Conservation (phyloP, 2,888 invertebrate genomes). For the Leptinotarsa peninsularis region DNA sequence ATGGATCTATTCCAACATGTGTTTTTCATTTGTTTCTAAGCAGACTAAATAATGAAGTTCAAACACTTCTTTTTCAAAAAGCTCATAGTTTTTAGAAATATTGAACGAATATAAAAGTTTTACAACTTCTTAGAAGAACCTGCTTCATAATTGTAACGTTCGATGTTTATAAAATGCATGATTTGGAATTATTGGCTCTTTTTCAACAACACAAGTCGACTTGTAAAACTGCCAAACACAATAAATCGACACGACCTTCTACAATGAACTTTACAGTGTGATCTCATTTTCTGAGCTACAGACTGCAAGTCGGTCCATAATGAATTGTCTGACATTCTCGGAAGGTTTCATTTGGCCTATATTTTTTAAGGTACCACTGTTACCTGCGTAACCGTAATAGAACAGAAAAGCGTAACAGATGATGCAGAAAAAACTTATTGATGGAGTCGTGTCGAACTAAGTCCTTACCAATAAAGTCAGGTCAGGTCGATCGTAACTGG, state of each 20-base stretch:
- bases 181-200: constrained; percentile 9
- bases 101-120: too few species aligned
- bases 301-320: constrained; percentile 49
- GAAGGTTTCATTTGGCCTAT: constrained; percentile 54
- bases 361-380: constrained; percentile 50
- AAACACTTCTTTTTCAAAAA: too few species aligned
- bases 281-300: constrained; percentile 40
- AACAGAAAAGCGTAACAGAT: constrained; percentile 40
- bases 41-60: too few species aligned
- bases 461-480: constrained; percentile 12
- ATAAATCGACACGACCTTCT: constrained; percentile 37
- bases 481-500: constrained; percentile 8
- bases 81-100: too few species aligned
- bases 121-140: too few species aligned
- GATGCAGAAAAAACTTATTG: constrained; percentile 34
- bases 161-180: constrained; percentile 19
- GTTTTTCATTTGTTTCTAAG: too few species aligned
- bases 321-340: constrained; percentile 52
- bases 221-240: constrained; percentile 21
- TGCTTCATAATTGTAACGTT: not conserved
- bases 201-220: constrained; percentile 4
- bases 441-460: not conserved
- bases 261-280: constrained; percentile 44
- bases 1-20: too few species aligned
- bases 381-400: constrained; percentile 44